These are phyloP conservation scores for Ochotona curzoniae DNA, from an alignment of 2,113 vertebrate species.

Conservation along the genomic window DNA sequence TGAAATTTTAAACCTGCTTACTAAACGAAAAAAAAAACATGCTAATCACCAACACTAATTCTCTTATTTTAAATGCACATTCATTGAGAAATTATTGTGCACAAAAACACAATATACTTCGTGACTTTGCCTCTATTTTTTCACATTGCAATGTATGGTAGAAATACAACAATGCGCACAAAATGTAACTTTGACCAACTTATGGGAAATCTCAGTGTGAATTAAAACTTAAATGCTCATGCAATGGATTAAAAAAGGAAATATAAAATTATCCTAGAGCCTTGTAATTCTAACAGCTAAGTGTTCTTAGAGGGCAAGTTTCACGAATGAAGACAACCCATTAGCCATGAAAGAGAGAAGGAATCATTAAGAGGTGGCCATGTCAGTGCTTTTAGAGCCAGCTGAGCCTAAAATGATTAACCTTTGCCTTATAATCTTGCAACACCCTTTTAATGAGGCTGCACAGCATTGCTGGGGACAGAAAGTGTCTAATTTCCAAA, in stretches of 20 bases:
- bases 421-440: not conserved
- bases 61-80: not conserved
- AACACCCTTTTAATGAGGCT: constrained; percentile 12
- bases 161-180: not conserved
- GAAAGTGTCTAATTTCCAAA: not conserved
- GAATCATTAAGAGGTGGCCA: constrained; percentile 17
- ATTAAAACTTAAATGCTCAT: constrained; percentile 1
- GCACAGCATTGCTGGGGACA: not conserved
- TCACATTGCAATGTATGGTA: not conserved
- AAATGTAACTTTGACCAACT: constrained; percentile 14
- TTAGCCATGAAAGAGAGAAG: not conserved
- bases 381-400: not conserved
- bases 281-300: not conserved
- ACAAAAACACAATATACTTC: not conserved
- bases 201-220: not conserved
- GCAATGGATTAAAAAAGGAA: not conserved
- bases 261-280: not conserved
- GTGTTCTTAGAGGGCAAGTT: not conserved
- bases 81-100: not conserved
- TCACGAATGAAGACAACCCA: not conserved
- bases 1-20: constrained; percentile 15
- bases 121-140: not conserved
- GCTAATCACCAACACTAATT: constrained; percentile 28
- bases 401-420: not conserved
- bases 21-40: not conserved